Base-by-base conservation (phyloP, 2,113 vertebrate species). In the Malurus melanocephalus region DNA sequence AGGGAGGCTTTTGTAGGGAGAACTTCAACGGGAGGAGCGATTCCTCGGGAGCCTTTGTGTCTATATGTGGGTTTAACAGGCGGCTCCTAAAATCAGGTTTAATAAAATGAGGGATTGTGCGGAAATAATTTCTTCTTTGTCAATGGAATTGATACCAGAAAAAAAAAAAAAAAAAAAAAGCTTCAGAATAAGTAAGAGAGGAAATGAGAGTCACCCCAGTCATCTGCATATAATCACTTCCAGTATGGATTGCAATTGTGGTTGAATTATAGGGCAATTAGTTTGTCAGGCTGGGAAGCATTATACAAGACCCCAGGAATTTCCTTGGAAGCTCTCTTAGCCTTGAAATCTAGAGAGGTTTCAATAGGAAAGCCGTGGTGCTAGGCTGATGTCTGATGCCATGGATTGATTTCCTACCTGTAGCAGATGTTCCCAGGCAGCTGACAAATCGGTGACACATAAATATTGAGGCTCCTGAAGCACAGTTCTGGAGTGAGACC, bases 251-350 rank as follows among this genome's bases (percentile, higher is more conserved):
- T 84, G 40, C 86, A 92, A 26, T 88, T 91, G 77, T 87, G 83
- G 72, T 81, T 85, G 85, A 94, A 87, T 94, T 92, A 85, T 49
- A 85, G 87, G 87, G 85, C 76, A 94, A 93, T 94, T 90, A 85
- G 35, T 72, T 82, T 88, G 85, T 87, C 95, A 93, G 74, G 32
- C 55, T 88, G 77, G n/a, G 43, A 46, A 79, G 87, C 40, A 51
- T 84, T 86, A 46, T 13, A 82, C 40, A 71, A 85, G 89, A 90
- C 55, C 55, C 53, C 80, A 84, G 91, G 91, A 89, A 85, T 91
- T 95, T 88, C 80, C 57, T 91, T 88, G 85, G 90, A 71, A 92
- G 46, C 32, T 83, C 64, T 87, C 52, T 80, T 49, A 91, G 76
- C 48, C 78, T 88, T 33, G 18, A 81, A 66, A 87, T 80, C 24